A percentile compares a stretch with the other conserved stretches of the same genome.
Evolutionary conservation across 2,113 vertebrate genomes (phyloP).

Genomic region (Ctenodactylus gundi): DNA sequence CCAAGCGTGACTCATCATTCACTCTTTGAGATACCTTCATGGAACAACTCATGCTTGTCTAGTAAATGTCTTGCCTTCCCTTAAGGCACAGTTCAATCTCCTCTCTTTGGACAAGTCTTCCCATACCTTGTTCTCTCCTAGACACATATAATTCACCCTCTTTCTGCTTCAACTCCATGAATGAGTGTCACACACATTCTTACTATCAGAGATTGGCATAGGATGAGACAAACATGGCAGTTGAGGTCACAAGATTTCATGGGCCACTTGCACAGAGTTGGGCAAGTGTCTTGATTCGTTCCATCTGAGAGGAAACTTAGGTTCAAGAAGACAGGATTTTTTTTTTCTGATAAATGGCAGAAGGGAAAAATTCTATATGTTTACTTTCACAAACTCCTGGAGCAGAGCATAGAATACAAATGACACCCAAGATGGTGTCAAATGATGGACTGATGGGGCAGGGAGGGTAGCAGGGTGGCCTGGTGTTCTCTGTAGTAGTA

Average conservation of each 20-base stretch:
- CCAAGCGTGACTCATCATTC: neutral
- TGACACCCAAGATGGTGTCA: neutral
- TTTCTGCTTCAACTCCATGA: neutral
- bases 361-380: neutral
- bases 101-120: neutral
- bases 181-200: neutral
- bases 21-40: neutral
- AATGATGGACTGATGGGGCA: neutral
- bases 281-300: neutral
- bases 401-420: neutral
- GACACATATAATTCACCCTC: neutral
- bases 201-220: neutral
- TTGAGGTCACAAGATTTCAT: neutral
- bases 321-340: neutral
- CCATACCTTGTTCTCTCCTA: neutral
- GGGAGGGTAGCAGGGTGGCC: neutral
- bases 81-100: neutral
- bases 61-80: neutral
- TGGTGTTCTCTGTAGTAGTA: neutral
- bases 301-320: neutral
- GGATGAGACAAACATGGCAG: neutral
- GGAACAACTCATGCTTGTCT: neutral
- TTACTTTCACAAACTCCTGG: neutral
- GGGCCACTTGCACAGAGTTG: neutral
- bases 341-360: neutral